Evolutionary conservation across 2,888 invertebrate species (phyloP).

Genomic region (Ferdinandea cuprea): DNA sequence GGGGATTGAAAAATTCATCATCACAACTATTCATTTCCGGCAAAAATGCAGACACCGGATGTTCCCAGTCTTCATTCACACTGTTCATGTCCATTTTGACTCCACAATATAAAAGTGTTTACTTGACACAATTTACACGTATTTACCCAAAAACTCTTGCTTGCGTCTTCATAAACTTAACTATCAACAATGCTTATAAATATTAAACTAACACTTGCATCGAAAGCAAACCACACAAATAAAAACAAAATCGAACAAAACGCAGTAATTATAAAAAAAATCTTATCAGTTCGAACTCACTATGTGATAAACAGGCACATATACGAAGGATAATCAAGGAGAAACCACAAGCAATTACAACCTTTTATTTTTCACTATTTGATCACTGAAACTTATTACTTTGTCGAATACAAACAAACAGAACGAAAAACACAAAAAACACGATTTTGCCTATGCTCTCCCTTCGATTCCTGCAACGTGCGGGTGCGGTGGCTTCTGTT

Average conservation of each 20-base stretch:
- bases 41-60: constrained; percentile 85
- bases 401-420: constrained; percentile 68
- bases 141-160: constrained; percentile 10
- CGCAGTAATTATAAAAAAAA: constrained; percentile 20
- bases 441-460: constrained; percentile 54
- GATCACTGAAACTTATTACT: constrained; percentile 62
- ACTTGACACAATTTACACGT: constrained; percentile 23
- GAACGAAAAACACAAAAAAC: constrained; percentile 42
- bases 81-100: constrained; percentile 76
- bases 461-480: constrained; percentile 67
- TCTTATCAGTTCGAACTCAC: constrained; percentile 66
- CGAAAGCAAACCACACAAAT: neutral
- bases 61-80: constrained; percentile 85
- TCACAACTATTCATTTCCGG: constrained; percentile 86
- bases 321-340: constrained; percentile 44
- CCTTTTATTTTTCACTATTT: constrained; percentile 40
- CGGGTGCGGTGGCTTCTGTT: constrained; percentile 68
- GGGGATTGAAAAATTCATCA: constrained; percentile 86
- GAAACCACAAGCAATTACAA: constrained; percentile 62
- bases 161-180: constrained; percentile 46
- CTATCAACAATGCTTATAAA: constrained; percentile 44
- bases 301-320: constrained; percentile 51
- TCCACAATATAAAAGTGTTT: constrained; percentile 29
- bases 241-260: constrained; percentile 10
- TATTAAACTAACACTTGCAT: constrained; percentile 27